A percentile compares a stretch with the other conserved stretches of the same genome.
Conservation (phyloP, 2,797 vertebrate species). For the Myotis daubentonii region DNA sequence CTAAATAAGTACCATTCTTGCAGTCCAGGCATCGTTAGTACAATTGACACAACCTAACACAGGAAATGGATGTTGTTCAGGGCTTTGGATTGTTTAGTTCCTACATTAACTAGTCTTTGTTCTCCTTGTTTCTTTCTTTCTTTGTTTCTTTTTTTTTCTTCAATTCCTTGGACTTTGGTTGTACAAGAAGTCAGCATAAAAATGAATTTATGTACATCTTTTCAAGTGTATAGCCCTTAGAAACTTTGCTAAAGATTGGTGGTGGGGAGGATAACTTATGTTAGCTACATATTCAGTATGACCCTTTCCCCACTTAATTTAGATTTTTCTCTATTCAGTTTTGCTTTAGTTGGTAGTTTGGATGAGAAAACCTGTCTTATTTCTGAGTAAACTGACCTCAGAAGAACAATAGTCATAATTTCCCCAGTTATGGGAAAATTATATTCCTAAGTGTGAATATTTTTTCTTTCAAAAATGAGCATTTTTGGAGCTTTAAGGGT, state of each 20-base stretch:
- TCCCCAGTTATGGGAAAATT: neutral
- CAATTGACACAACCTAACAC: neutral
- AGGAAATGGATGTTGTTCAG: neutral
- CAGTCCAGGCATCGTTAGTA: neutral
- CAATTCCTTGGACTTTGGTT: neutral
- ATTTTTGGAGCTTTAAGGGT: neutral
- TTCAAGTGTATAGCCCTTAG: neutral
- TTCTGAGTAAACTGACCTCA: slow-evolving; percentile 23
- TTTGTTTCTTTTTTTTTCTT: neutral
- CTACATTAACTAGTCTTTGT: neutral
- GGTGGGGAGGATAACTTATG: neutral
- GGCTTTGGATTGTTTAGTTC: neutral
- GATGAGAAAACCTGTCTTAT: neutral
- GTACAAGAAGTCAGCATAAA: neutral
- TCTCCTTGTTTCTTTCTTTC: slow-evolving; percentile 4
- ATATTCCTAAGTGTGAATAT: neutral
- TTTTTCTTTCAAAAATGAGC: neutral
- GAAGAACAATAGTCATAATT: slow-evolving; percentile 16
- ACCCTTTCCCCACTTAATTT: neutral
- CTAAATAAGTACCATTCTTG: neutral
- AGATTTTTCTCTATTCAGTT: slow-evolving; percentile 18
- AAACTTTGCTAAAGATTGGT: neutral
- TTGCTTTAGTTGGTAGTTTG: neutral
- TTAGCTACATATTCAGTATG: neutral
- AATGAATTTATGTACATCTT: neutral